These are phyloP conservation scores for Oligia latruncula DNA, from an alignment of 2,888 invertebrate species.

Conservation along the genomic window DNA sequence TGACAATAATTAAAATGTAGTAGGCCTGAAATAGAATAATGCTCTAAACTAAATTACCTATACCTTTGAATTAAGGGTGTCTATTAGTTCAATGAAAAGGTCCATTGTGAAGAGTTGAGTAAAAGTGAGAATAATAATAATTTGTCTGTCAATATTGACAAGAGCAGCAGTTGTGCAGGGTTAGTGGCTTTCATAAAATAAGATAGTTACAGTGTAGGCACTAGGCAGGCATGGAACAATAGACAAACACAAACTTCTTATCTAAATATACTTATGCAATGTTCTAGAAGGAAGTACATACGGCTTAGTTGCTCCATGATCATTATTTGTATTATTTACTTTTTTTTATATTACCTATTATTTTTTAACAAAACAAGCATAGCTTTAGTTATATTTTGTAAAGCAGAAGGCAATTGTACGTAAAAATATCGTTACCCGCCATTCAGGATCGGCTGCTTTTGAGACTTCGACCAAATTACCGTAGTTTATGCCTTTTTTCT, in stretches of 20 bases:
- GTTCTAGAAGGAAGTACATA: background rate
- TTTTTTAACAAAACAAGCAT: background rate
- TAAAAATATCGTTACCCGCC: conserved; percentile 77
- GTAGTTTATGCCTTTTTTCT: conserved; percentile 77
- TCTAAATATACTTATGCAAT: background rate
- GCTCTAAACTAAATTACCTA: background rate
- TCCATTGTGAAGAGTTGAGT: no score
- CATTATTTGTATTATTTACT: background rate
- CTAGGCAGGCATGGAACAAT: background rate
- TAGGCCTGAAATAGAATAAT: background rate
- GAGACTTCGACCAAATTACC: conserved; percentile 77
- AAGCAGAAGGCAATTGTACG: background rate
- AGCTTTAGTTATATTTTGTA: background rate
- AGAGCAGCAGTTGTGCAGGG: no score
- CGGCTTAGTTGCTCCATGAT: background rate
- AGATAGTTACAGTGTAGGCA: background rate
- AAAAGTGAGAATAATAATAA: background rate
- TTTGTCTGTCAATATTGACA: background rate
- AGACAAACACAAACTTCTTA: background rate
- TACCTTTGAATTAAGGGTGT: background rate
- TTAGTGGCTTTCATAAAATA: background rate
- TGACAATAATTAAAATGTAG: background rate
- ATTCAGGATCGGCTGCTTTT: conserved; percentile 79
- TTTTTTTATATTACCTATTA: background rate
- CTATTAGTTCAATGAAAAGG: background rate